Base-by-base conservation (phyloP, 2,888 invertebrate species). In the Cloeon dipterum region DNA sequence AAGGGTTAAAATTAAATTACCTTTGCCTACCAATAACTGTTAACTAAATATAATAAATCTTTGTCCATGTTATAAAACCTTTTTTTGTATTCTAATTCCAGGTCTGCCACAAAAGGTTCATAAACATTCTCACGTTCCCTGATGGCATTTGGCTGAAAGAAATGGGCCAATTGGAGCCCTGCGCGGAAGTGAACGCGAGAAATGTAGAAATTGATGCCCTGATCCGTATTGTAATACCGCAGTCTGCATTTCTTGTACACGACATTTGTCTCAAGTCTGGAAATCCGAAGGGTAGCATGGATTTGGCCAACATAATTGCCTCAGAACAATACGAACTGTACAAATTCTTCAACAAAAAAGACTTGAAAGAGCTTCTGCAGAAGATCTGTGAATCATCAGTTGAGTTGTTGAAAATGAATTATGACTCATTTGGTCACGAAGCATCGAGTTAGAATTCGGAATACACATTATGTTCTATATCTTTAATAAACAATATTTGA, bases 121-220 rank as follows among this genome's bases (percentile, higher is more conserved):
- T 78, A 55, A 88, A 89, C 56, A 77, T 91, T 1, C 53, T 93
- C 25, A 54, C 85, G 8, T 91, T 93, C 52, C 83, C 88, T 3
- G 78, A 83, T 46, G 78, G 74, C 19, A 88, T 91, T 4, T 93
- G 91, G 91, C 64, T 93, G 40, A 67, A 71, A 32, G 88, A 88
- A 52, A 64, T 69, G 13, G 63, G 55, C 44, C 62, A 63, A 33
- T 56, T 62, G 14, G 60, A 37, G 33, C 40, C 19, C 43, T 40
- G 23, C 36, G 35, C n/a, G 40, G 39, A 13, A 40, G 39, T 35
- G 34, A 40, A 34, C 42, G 40, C n/a, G 23, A 29, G 26, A 26
- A 38, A 40, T 14, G n/a, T 16, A 11, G 29, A 29, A 53, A 56
- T 85, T 54, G 65, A 70, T 37, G 68, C 75, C 45, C 60, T 93